phyloP scores from a whole-genome alignment of 1,140 invertebrate genomes.

The Drosophila parabipectinata region DNA sequence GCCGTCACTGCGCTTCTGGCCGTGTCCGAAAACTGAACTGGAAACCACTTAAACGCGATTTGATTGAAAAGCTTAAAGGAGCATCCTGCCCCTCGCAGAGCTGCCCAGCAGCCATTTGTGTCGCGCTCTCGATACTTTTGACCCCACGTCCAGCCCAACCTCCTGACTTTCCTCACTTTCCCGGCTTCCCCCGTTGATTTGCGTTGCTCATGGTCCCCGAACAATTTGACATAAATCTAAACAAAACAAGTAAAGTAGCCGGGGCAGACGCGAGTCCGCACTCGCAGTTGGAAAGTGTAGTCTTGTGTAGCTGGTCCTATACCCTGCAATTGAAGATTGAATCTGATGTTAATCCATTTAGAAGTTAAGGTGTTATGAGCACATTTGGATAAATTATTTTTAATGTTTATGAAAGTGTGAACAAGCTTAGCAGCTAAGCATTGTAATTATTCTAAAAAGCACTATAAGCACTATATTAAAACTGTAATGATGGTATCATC shows the following conservation, averaged over 20 bases:
- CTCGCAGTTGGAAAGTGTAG: slow-evolving; percentile 29
- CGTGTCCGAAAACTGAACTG: slow-evolving; percentile 43
- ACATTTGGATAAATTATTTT: too few relatives aligned
- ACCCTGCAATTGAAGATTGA: slow-evolving; percentile 1
- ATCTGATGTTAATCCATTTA: too few relatives aligned
- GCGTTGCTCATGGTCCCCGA: slow-evolving; percentile 28
- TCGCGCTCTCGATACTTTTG: not conserved
- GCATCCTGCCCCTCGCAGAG: not conserved
- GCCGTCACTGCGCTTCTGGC: slow-evolving; percentile 4
- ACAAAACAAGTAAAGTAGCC: slow-evolving; percentile 66
- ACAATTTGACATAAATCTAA: slow-evolving; percentile 82
- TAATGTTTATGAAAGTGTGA: too few relatives aligned
- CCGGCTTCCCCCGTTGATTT: not conserved
- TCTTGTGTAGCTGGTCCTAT: slow-evolving; percentile 23
- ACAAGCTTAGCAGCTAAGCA: too few relatives aligned
- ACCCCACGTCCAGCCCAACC: not conserved
- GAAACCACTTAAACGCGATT: slow-evolving; percentile 75
- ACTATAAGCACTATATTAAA: too few relatives aligned
- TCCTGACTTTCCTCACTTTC: not conserved
- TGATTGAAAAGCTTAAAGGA: slow-evolving; percentile 78
- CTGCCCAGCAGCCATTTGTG: not conserved
- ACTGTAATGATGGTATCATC: too few relatives aligned
- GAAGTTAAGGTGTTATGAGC: too few relatives aligned
- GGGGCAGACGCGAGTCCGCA: slow-evolving; percentile 12
- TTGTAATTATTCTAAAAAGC: too few relatives aligned